Evolutionary conservation across 2,113 vertebrate genomes (phyloP), one percentile per base, ranked within the genome.

Genomic region (Tragelaphus scriptus): DNA sequence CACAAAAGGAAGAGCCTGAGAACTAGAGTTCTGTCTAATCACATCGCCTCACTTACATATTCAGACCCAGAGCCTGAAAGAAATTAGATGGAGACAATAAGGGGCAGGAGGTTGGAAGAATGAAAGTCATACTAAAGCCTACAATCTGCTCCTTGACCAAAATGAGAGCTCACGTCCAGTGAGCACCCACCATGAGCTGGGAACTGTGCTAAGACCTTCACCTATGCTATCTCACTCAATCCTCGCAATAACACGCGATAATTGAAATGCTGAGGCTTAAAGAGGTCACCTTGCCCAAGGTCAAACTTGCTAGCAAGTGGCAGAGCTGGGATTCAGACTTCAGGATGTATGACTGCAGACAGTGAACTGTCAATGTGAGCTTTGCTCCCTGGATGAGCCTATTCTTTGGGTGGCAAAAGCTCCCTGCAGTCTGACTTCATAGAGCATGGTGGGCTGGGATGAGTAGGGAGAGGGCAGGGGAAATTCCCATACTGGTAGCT

Each of bases 101-200:
- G 23, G 49, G 21, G 40, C 53, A 56, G 36, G 56, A 84, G 26
- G 17, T 7, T 32, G n/a, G 25, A 61, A 81, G 79, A 59, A 13
- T 16, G 79, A 36, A 80, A 47, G 55, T 88, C 75, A 1, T 0
- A 7, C 23, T 4, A 10, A 55, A 71, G 68, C 2, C 71, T 6
- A 2, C 16, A 5, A 17, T 36, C 30, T 12, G 23, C 30, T 51
- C 53, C 58, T 36, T 19, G 23, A 51, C 71, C 56, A 17, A 44
- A 53, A 61, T 16, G 30, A 25, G 3, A 15, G 13, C 77, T 90
- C 28, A 1, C 0, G 0, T 3, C 14, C 16, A 0, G 11, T 1
- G 30, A 30, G 47, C 6, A 1, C 77, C 51, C 2, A 1, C 9
- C 5, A 1, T 0, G 2, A 55, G 47, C 68, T 21, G 1, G 85